Base-by-base conservation (phyloP, 2,888 invertebrate species). In the Cheilosia variabilis region DNA sequence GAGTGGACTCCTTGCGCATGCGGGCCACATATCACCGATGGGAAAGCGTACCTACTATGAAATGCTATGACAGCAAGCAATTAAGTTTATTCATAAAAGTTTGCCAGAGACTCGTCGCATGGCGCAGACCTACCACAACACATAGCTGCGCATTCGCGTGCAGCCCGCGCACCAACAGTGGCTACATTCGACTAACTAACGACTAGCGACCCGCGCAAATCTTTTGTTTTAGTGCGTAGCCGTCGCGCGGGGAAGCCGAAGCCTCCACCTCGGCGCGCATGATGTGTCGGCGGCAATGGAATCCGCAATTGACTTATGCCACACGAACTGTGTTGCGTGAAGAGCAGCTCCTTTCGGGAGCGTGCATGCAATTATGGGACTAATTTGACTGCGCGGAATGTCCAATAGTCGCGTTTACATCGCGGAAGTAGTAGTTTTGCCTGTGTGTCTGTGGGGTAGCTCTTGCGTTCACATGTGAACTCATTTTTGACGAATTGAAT, bases 331-430 rank as follows among this genome's bases (percentile, higher is more conserved):
- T 53, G 76, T 81, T 81, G 86, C 86, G 76, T 86, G 68, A 62
- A 76, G 66, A 60, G 62, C 45, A 50, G 66, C 80, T 79, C 52
- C 76, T 86, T 65, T 80, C 52, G 60, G 81, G 76, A 86, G 76
- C 86, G 76, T 81, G 86, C 81, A 86, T 77, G 81, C 86, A 86
- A 81, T 86, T 86, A 86, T 86, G 81, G 45, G 80, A 80, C 86
- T 80, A 86, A 86, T 80, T 86, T 86, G 62, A 86, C 69, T 62
- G 76, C 86, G 71, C 72, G 62, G 76, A 86, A 81, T 86, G 81
- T 81, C 81, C 76, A 86, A 77, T 81, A 86, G 76, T 47, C 62
- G 75, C 55, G 58, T 71, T 84, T 77, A 81, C 76, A 81, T 76
- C 76, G 57, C 86, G 86, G 81, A 86, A 86, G 77, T 81, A 24